Evolutionary conservation across 2,113 vertebrate species (phyloP).

Genomic region (Heterotis niloticus): DNA sequence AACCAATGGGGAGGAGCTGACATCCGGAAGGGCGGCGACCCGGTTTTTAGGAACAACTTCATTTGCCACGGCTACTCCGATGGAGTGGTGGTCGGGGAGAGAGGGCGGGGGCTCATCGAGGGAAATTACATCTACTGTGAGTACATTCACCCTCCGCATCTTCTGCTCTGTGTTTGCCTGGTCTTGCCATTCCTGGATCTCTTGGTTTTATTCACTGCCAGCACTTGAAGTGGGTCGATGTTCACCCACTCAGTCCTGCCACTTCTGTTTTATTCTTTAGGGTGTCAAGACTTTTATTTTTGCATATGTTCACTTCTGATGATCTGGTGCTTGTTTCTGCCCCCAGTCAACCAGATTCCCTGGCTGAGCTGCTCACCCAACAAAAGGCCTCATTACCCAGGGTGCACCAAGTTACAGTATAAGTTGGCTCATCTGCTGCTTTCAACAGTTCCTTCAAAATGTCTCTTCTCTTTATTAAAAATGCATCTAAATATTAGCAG

Average conservation of each 20-base stretch:
- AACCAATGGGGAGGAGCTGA: conserved; percentile 88
- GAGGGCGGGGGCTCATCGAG: conserved; percentile 80
- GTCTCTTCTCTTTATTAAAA: no score
- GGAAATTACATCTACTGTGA: conserved; percentile 84
- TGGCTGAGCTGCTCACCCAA: no score
- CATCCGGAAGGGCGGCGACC: conserved; percentile 79
- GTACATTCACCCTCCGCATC: conserved; percentile 31
- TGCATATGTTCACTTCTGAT: neutral
- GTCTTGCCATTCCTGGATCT: neutral
- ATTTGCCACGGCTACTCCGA: conserved; percentile 85
- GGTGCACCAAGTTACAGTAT: no score
- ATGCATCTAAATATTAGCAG: no score
- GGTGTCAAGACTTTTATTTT: neutral
- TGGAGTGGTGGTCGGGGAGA: conserved; percentile 81
- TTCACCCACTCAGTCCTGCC: neutral
- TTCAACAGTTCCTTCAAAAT: no score
- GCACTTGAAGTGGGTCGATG: neutral
- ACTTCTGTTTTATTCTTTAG: neutral
- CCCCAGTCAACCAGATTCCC: no score
- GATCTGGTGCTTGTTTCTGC: no score
- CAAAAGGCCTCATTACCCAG: no score
- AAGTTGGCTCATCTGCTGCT: no score
- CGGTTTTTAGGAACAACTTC: conserved; percentile 79
- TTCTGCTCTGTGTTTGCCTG: neutral
- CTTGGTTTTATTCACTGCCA: no score